Percentiles rank a stretch among this genome's conserved stretches.
These are phyloP conservation scores for Cotesia chilonis DNA, from an alignment of 1,140 invertebrate genomes.

Conservation along the genomic window DNA sequence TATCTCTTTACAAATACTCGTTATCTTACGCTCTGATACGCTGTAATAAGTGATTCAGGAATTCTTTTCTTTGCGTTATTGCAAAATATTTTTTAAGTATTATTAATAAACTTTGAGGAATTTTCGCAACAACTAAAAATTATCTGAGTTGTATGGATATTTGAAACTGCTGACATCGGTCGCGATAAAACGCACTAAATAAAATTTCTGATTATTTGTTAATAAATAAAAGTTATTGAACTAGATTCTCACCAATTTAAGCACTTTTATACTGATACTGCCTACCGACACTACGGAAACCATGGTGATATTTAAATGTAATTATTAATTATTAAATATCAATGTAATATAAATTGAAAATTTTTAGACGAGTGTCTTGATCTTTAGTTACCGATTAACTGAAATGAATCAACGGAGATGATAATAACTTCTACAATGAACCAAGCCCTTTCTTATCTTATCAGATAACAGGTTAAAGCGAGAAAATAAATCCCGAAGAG, in stretches of 20 bases:
- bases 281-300: slow-evolving; percentile 79
- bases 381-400: slow-evolving; percentile 32
- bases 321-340: too few relatives aligned
- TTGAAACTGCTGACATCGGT: too few relatives aligned
- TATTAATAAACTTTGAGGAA: neutral
- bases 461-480: slow-evolving; percentile 50
- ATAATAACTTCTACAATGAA: slow-evolving; percentile 40
- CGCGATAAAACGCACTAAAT: neutral
- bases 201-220: neutral
- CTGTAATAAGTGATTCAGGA: slow-evolving; percentile 38
- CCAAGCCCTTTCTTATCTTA: slow-evolving; percentile 64
- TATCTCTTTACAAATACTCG: slow-evolving; percentile 40
- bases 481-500: slow-evolving; percentile 2
- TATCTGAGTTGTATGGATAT: too few relatives aligned
- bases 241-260: slow-evolving; percentile 77
- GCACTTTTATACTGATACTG: slow-evolving; percentile 78
- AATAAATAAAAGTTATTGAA: neutral
- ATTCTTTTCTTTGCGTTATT: slow-evolving; percentile 26
- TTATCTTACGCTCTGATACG: slow-evolving; percentile 43
- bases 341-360: neutral
- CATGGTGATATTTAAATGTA: slow-evolving; percentile 66
- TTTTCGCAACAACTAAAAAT: too few relatives aligned
- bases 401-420: slow-evolving; percentile 43
- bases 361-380: slow-evolving; percentile 10
- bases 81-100: neutral